Evolutionary conservation across 1,140 invertebrate genomes (phyloP).

Genomic region (Linepithema humile): DNA sequence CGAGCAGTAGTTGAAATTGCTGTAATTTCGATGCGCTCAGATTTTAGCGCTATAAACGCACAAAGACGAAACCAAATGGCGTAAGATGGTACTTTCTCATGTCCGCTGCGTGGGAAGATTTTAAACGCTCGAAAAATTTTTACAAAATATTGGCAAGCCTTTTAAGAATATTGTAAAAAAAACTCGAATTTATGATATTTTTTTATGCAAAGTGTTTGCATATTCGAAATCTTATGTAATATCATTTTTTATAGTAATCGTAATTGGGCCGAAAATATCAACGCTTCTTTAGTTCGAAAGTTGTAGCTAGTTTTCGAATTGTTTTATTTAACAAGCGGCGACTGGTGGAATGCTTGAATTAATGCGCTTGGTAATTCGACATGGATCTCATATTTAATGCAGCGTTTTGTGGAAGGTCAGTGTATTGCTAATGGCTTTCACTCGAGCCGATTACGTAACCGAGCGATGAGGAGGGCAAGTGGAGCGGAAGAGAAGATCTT

Average conservation of each 20-base stretch:
- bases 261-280: no score
- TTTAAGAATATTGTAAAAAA: neutral
- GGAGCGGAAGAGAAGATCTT: neutral
- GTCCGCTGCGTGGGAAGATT: neutral
- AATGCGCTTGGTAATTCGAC: neutral
- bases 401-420: neutral
- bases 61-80: neutral
- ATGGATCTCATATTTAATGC: neutral
- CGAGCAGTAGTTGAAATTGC: neutral
- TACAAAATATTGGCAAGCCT: neutral
- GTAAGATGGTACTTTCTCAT: neutral
- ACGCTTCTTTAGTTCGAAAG: no score
- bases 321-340: neutral
- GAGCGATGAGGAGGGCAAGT: conserved; percentile 24
- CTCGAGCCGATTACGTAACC: conserved; percentile 44
- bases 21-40: neutral
- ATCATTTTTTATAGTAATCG: no score
- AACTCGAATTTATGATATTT: neutral
- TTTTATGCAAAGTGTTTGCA: neutral
- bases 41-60: neutral
- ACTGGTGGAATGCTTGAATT: neutral
- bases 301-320: neutral
- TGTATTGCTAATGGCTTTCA: conserved; percentile 56
- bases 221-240: no score
- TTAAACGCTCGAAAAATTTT: neutral